Conservation (phyloP, 2,888 invertebrate genomes). For the Bimastos eiseni region DNA sequence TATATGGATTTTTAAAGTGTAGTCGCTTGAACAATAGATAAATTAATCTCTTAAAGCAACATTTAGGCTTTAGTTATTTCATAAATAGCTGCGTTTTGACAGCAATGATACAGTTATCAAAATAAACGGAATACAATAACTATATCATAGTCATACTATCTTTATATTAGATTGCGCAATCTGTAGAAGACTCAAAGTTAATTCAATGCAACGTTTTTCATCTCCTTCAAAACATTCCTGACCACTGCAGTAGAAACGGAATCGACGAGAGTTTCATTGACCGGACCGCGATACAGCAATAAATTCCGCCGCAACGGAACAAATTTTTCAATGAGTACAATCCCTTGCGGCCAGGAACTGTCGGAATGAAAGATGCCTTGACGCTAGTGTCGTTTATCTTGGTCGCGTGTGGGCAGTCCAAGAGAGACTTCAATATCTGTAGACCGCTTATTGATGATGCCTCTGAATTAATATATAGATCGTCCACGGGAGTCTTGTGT, state of each 20-base stretch:
- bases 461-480: background rate
- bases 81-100: too few species aligned
- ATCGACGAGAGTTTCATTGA: background rate
- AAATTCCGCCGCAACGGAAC: background rate
- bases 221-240: background rate
- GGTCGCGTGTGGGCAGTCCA: background rate
- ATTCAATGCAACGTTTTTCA: background rate
- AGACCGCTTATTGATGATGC: background rate
- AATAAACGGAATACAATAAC: too few species aligned
- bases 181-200: background rate
- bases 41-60: too few species aligned
- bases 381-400: constrained; percentile 5
- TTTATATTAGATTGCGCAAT: background rate
- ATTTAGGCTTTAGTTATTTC: too few species aligned
- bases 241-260: background rate
- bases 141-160: too few species aligned
- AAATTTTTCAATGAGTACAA: background rate
- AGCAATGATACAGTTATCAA: too few species aligned
- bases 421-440: background rate
- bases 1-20: too few species aligned
- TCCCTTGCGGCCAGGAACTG: background rate
- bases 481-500: background rate
- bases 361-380: background rate
- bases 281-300: background rate
- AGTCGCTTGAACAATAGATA: too few species aligned